Evolutionary conservation across 2,113 vertebrate genomes (phyloP), one percentile per base, ranked within the genome.

Genomic region (Silurus glanis): DNA sequence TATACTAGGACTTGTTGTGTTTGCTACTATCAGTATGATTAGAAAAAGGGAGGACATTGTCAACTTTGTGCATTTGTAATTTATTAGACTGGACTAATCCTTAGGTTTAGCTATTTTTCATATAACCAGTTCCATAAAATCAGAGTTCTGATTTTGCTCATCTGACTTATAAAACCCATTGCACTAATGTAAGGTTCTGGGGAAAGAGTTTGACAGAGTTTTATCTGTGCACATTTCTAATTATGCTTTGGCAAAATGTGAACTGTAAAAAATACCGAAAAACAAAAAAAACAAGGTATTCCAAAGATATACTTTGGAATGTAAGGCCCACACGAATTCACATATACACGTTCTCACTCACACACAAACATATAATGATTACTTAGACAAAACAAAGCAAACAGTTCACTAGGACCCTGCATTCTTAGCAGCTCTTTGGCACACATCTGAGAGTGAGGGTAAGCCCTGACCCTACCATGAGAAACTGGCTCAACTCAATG

Each of bases 311-410:
- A 45, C 66, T 67, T 75, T 80, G 58, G 58, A 83, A 45, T 9
- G 51, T 74, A 19, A 58, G 14, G 84, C 49, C 58, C 56, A 61
- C 82, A 76, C 25, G 75, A 47, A 86, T 47, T 58, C 72, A 58
- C 84, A 56, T 71, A 84, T 80, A 59, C n/a, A 56, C 49, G 23
- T 21, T 56, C 61, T 62, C 55, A 72, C 62, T 85, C 83, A 85
- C 82, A 82, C 80, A 85, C 74, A 81, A 80, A 88, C 83, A 88
- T 56, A 56, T 83, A 90, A 74, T 86, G 86, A 86, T 87, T 88
- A 86, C 85, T 89, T 86, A 88, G 87, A 79, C 88, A 89, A 88
- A 90, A 89, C 84, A 89, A 86, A 90, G 87, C 89, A 90, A 89
- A 90, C 84, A 89, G 64, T 86, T 86, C 82, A 88, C 80, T 75